phyloP scores from a whole-genome alignment of 2,888 invertebrate species.

The Chymomyza caudatula region DNA sequence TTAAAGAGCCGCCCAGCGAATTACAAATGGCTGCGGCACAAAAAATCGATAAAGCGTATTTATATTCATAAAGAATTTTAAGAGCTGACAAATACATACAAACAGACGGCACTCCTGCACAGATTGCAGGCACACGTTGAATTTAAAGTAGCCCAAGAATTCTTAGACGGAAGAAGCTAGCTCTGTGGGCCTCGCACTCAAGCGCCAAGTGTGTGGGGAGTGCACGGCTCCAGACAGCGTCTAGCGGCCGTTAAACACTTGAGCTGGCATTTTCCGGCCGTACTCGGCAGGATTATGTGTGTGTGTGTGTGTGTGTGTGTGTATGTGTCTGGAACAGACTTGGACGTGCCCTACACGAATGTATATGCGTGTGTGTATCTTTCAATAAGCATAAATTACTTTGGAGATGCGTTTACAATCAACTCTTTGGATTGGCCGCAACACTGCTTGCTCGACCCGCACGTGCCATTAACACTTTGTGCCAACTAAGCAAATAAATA shows the following conservation, averaged over 20 bases:
- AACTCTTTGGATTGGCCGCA: slow-evolving; percentile 9
- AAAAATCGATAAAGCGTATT: slow-evolving; percentile 64
- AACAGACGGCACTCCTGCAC: neutral
- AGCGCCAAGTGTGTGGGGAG: slow-evolving; percentile 6
- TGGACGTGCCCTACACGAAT: neutral
- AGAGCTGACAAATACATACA: slow-evolving; percentile 37
- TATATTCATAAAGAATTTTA: slow-evolving; percentile 65
- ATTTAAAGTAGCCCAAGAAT: slow-evolving; percentile 63
- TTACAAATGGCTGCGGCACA: slow-evolving; percentile 28
- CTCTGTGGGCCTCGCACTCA: neutral
- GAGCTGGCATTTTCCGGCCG: slow-evolving; percentile 23
- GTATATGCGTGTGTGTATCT: neutral
- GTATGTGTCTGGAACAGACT: neutral
- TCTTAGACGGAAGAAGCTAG: slow-evolving; percentile 6
- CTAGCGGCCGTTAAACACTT: slow-evolving; percentile 16
- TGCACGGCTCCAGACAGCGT: slow-evolving; percentile 5
- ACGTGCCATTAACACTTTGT: slow-evolving; percentile 74
- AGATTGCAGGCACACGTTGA: slow-evolving; percentile 45
- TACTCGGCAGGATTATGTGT: neutral
- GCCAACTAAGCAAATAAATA: slow-evolving; percentile 31
- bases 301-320: neutral
- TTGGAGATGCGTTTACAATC: neutral
- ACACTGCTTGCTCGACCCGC: slow-evolving; percentile 35
- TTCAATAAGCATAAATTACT: neutral
- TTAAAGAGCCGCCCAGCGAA: neutral